phyloP scores from a whole-genome alignment of 1,140 invertebrate species.

The Cydia pomonella region DNA sequence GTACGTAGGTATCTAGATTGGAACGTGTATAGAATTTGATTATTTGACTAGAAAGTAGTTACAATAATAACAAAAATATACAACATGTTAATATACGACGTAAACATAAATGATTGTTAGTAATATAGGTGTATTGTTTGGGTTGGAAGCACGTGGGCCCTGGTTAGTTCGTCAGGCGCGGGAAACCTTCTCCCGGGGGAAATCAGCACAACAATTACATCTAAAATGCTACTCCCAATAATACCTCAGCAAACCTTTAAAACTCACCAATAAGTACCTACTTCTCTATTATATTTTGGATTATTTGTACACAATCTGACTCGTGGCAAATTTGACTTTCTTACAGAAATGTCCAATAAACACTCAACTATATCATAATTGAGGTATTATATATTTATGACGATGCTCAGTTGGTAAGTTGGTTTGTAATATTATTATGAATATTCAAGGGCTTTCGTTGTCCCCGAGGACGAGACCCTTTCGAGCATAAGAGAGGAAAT shows the following conservation, averaged over 20 bases:
- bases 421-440: constrained; percentile 68
- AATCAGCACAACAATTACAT: constrained; percentile 77
- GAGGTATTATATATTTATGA: constrained; percentile 58
- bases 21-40: too few relatives aligned
- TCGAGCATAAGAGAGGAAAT: constrained; percentile 72
- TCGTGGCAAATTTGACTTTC: not conserved
- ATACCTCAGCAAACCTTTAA: constrained; percentile 57
- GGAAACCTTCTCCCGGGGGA: constrained; percentile 64
- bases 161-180: constrained; percentile 26
- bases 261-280: constrained; percentile 41
- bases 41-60: too few relatives aligned
- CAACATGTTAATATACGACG: not conserved
- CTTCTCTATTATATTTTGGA: constrained; percentile 25
- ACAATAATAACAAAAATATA: not conserved
- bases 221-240: constrained; percentile 68
- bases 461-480: constrained; percentile 72
- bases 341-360: not conserved
- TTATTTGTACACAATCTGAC: not conserved
- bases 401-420: constrained; percentile 59
- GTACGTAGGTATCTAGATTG: too few relatives aligned
- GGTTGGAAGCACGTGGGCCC: constrained; percentile 38
- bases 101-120: constrained; percentile 53
- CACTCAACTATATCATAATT: constrained; percentile 46
- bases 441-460: constrained; percentile 63
- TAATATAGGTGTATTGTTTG: constrained; percentile 40